Evolutionary conservation across 2,888 invertebrate genomes (phyloP), one percentile per base, ranked within the genome.

Genomic region (Drosophila percnosoma): DNA sequence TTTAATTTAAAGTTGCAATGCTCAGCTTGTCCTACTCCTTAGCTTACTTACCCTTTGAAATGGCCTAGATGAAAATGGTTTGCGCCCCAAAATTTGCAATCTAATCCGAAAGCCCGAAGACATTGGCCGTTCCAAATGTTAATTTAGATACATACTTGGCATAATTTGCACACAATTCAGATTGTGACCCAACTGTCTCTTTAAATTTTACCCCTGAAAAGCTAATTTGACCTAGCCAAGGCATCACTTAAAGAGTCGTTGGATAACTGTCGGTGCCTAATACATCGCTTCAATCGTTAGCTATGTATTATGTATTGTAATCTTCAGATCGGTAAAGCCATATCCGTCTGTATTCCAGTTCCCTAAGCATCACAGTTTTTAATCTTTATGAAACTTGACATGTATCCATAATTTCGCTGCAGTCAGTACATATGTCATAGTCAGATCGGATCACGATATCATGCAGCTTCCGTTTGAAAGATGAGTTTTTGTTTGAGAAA

Each of bases 1-100:
- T 87, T 89, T 81, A 69, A 78, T 81, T 83, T 78, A 81, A 82
- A 72, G 72, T 73, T 71, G 65, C 60, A 34, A 13, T 31, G 31
- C 66, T 51, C 33, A 53, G 42, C 48, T n/a, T 18, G 48, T n/a
- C 11, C 42, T 36, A 49, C 51, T 38, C 52, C 51, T 24, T 10
- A 24, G 27, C 53, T 55, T 33, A 36, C 59, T 64, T 58, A 40
- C 34, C 58, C 57, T 49, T 57, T 53, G 64, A 64, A 65, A 54
- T 31, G 55, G 51, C 38, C 59, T 42, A 54, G 36, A 51, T 15
- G 53, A 18, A 66, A 55, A 54, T 65, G 38, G 11, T 36, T 33
- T 34, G 10, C 8, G 8, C 31, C 15, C 21, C n/a, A 27, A 55
- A 21, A 36, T 15, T 15, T 27, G 40, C n/a, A 13, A 58, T 31